These are phyloP conservation scores for Drosophila tripunctata DNA, from an alignment of 2,888 invertebrate genomes.

Conservation along the genomic window DNA sequence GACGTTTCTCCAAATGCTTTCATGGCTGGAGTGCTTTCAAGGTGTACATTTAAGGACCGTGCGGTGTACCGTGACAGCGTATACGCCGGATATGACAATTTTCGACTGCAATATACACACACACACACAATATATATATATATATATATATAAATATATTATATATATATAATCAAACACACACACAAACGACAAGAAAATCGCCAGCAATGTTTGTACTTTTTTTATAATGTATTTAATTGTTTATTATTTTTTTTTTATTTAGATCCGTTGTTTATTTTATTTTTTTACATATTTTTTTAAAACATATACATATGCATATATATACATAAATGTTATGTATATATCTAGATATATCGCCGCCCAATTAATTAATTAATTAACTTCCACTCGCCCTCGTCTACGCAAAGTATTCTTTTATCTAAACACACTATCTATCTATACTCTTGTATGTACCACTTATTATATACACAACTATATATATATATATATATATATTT, in stretches of 20 bases:
- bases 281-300: background rate
- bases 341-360: slow-evolving; percentile 24
- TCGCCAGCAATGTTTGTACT: slow-evolving; percentile 67
- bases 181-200: slow-evolving; percentile 25
- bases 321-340: background rate
- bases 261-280: slow-evolving; percentile 61
- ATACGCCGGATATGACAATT: slow-evolving; percentile 51
- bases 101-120: slow-evolving; percentile 51
- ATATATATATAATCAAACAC: slow-evolving; percentile 1
- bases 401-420: slow-evolving; percentile 70
- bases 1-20: slow-evolving; percentile 98
- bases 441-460: slow-evolving; percentile 57
- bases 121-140: too few species aligned
- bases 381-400: slow-evolving; percentile 37
- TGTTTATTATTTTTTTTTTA: slow-evolving; percentile 71
- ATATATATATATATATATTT: slow-evolving; percentile 57
- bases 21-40: slow-evolving; percentile 99
- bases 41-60: slow-evolving; percentile 62
- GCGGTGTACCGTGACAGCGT: slow-evolving; percentile 69
- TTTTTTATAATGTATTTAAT: slow-evolving; percentile 75
- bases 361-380: slow-evolving; percentile 53
- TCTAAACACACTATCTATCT: slow-evolving; percentile 44
- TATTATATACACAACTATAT: slow-evolving; percentile 54
- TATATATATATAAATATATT: too few species aligned
- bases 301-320: slow-evolving; percentile 1